Conservation (phyloP, 2,888 invertebrate species). For the Hemistola chrysoprasaria region DNA sequence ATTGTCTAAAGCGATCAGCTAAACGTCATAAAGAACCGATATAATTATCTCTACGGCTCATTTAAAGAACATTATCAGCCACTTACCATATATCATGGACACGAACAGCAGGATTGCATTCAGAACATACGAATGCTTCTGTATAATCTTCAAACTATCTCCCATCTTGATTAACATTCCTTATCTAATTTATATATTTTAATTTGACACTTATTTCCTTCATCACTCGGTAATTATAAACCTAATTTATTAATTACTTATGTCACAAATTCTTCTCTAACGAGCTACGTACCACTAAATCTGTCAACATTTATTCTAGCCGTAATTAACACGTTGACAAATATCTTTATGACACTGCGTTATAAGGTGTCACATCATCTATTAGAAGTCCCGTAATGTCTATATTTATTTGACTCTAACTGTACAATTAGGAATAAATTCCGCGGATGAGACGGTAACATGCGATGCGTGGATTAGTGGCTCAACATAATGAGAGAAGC, state of each 20-base stretch:
- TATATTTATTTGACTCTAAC: conserved; percentile 62
- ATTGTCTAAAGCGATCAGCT: conserved; percentile 14
- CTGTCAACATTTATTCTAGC: conserved; percentile 65
- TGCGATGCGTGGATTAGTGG: conserved; percentile 48
- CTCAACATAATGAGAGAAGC: conserved; percentile 54
- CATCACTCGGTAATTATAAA: conserved; percentile 50
- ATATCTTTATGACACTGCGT: conserved; percentile 66
- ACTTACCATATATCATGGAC: conserved; percentile 76
- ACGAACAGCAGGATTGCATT: conserved; percentile 68
- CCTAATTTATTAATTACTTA: conserved; percentile 41
- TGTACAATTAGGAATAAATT: conserved; percentile 53
- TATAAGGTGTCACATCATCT: conserved; percentile 62
- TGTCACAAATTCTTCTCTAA: conserved; percentile 58
- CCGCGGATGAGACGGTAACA: conserved; percentile 40
- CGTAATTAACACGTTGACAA: conserved; percentile 73
- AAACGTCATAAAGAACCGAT: conserved; percentile 15
- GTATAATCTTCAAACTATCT: conserved; percentile 58
- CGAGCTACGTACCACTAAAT: conserved; percentile 59
- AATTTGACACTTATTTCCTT: conserved; percentile 70
- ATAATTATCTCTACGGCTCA: conserved; percentile 38
- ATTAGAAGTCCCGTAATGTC: conserved; percentile 54
- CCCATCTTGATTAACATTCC: conserved; percentile 60
- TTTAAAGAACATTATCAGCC: conserved; percentile 34
- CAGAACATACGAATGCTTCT: conserved; percentile 66
- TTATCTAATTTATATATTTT: conserved; percentile 40